Conservation (phyloP, 64 coral and sea anemone genomes). For the Montipora foliosa region DNA sequence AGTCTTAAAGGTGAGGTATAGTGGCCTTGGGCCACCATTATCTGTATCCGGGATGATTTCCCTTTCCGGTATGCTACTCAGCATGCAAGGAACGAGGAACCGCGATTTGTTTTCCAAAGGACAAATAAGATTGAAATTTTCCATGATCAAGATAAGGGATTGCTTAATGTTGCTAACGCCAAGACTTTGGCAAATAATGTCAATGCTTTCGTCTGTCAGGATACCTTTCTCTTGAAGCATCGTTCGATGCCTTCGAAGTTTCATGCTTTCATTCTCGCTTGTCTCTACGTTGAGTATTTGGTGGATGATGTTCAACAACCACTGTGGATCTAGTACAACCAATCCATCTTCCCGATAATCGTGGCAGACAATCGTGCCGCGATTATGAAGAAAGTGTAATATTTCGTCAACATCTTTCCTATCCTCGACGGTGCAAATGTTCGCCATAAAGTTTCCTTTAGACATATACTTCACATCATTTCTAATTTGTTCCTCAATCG, state of each 20-base stretch:
- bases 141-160: not conserved
- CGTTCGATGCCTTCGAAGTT: not conserved
- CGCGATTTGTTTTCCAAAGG: not conserved
- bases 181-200: not conserved
- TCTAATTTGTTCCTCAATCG: not conserved
- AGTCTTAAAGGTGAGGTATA: slow-evolving; percentile 16
- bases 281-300: not conserved
- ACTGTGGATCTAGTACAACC: slow-evolving; percentile 26
- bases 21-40: not conserved
- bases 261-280: not conserved
- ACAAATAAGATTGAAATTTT: slow-evolving; percentile 11
- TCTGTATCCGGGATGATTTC: not conserved
- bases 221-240: slow-evolving; percentile 1
- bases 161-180: not conserved
- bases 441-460: not conserved
- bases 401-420: not conserved
- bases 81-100: slow-evolving; percentile 20
- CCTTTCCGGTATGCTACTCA: not conserved
- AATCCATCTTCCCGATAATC: not conserved
- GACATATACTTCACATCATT: not conserved
- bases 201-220: not conserved
- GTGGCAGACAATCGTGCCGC: not conserved
- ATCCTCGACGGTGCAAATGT: not conserved
- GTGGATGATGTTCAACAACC: not conserved
- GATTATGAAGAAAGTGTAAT: slow-evolving; percentile 25